Percentiles rank a stretch among this genome's conserved stretches.
Evolutionary conservation across 1,140 invertebrate species (phyloP).

Genomic region (Penaeus japonicus): DNA sequence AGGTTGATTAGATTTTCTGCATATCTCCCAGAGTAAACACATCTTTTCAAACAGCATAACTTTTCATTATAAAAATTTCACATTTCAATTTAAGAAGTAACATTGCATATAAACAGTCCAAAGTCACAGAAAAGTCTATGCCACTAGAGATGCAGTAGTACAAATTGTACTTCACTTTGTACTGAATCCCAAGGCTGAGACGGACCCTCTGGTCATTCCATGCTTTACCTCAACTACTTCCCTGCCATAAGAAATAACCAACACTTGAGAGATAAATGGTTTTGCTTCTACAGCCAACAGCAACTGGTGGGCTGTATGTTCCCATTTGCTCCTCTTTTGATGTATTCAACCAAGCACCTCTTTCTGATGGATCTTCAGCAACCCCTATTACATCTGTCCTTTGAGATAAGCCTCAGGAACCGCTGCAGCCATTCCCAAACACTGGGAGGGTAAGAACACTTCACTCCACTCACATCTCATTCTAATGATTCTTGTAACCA

Average conservation of each 20-base stretch:
- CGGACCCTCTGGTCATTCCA: slow-evolving; percentile 7
- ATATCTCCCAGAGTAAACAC: slow-evolving; percentile 43
- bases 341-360: too few species aligned
- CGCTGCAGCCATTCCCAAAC: neutral
- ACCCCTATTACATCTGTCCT: neutral
- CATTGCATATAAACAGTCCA: slow-evolving; percentile 53
- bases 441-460: neutral
- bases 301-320: too few species aligned
- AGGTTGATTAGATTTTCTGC: neutral
- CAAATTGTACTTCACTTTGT: slow-evolving; percentile 55
- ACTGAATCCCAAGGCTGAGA: slow-evolving; percentile 55
- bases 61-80: slow-evolving; percentile 26
- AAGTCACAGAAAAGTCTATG: slow-evolving; percentile 46
- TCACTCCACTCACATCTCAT: neutral
- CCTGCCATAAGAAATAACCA: too few species aligned
- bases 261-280: too few species aligned
- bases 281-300: too few species aligned
- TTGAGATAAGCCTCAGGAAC: slow-evolving; percentile 20
- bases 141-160: slow-evolving; percentile 52
- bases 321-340: too few species aligned
- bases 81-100: slow-evolving; percentile 31
- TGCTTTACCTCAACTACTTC: too few species aligned
- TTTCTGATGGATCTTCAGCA: too few species aligned
- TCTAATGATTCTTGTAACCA: neutral
- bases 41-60: slow-evolving; percentile 13